A percentile compares a stretch with the other conserved stretches of the same genome.
Evolutionary conservation across 2,888 invertebrate genomes (phyloP).

Genomic region (Tenthredo distinguenda): DNA sequence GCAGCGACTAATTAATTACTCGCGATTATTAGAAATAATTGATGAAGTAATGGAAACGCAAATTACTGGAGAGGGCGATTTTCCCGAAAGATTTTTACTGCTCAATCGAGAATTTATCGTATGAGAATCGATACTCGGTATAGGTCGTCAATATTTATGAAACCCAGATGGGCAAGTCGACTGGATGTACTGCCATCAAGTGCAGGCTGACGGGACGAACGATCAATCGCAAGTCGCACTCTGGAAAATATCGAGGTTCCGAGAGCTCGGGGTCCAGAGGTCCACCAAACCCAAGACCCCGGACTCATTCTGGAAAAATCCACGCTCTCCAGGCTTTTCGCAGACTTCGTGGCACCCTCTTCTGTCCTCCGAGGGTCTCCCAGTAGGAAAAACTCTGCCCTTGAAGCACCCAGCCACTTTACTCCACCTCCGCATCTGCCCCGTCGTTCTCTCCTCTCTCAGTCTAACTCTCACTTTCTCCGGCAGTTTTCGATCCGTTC

Average conservation of each 20-base stretch:
- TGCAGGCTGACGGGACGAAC: constrained; percentile 26
- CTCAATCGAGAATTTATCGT: background rate
- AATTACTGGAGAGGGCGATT: background rate
- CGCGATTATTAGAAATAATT: background rate
- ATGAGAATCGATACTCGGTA: constrained; percentile 16
- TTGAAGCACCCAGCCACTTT: constrained; percentile 38
- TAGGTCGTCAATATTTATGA: constrained; percentile 33
- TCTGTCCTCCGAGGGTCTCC: constrained; percentile 11
- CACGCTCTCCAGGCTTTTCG: constrained; percentile 24
- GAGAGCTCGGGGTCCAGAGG: constrained; percentile 3
- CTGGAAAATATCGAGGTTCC: constrained; percentile 33
- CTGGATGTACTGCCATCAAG: constrained; percentile 33
- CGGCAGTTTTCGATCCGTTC: background rate
- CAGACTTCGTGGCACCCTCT: constrained; percentile 35
- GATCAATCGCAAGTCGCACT: constrained; percentile 49
- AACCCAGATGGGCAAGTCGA: constrained; percentile 1
- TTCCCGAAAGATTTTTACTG: background rate
- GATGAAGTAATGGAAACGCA: background rate
- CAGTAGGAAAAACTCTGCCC: constrained; percentile 41
- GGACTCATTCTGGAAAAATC: constrained; percentile 24
- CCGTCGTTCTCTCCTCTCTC: constrained; percentile 13
- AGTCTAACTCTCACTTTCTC: background rate
- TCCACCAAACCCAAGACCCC: constrained; percentile 17
- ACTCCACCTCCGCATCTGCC: background rate
- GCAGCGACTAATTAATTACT: background rate